Evolutionary conservation across 2,113 vertebrate species (phyloP), one percentile per base, ranked within the genome.

Genomic region (Potamarius usumacintae): DNA sequence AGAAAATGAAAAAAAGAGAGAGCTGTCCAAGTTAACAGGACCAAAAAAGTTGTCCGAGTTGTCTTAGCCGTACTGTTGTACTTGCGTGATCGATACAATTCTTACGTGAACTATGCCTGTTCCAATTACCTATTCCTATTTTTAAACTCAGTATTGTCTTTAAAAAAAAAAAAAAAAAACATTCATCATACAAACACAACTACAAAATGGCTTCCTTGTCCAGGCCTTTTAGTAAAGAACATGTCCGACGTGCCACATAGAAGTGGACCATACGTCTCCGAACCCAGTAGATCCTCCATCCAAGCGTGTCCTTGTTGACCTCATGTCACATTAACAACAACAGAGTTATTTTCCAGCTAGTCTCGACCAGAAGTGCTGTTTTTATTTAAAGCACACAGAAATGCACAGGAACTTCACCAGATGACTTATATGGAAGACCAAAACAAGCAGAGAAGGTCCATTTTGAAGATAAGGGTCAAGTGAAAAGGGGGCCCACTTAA

Each of bases 401-500:
- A 10, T 22, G n/a, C 9, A 22, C 74, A 84, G 63, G 74, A 74
- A 57, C 85, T 42, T 74, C 27, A 84, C 65, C 62, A 76, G 83
- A 85, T 76, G 86, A 85, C 55, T 86, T 85, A 82, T 78, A 50
- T 42, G 10, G 83, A 58, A 34, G 79, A 71, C 30, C 85, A 67
- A 83, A 78, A 72, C 86, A 88, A 48, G 52, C 58, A 83, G 67
- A 55, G 82, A 87, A 88, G 78, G 88, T 91, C 83, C 92, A 89
- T 92, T 93, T 86, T 91, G 90, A 91, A 91, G 89, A 90, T 92
- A 94, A 93, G 92, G 93, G 94, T 94, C 92, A 93, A 84, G 90
- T 82, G 90, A 93, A 93, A 81, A 78, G 76, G 74, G 69, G 67
- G 67, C 57, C 76, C 89, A 88, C 81, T 90, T 81, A 84, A 84